Base-by-base conservation (phyloP, 2,113 vertebrate species). In the Varanus komodoensis region DNA sequence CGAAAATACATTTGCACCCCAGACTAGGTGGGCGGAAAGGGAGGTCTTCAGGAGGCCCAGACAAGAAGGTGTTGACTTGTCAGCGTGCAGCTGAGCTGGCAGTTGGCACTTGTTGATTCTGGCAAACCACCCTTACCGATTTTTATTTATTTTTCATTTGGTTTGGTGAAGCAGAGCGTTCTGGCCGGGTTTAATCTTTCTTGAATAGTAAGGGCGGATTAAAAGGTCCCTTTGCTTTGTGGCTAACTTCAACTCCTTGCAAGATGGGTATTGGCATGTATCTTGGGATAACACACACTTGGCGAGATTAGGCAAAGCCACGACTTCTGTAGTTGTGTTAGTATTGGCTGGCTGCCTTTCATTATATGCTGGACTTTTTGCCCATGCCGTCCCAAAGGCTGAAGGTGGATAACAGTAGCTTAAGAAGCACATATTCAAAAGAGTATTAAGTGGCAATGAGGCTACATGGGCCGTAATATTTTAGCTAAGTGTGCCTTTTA, bases 31-130 rank as follows among this genome's bases (percentile, higher is more conserved):
- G 91, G 92, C 92, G 87, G 89, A 87, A 94, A 84, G 48, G 82
- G 88, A 91, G 93, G 68, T 78, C 90, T 92, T 74, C 78, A 87
- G 89, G 84, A 94, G 89, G 83, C 82, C 94, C 84, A 0, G 0
- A 68, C 88, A 92, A 80, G 0, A 2, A 93, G 92, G 82, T 82
- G 4, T 84, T 92, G 95, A 95, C 93, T 94, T 95, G 93, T 92
- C 95, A 93, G 84, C 17, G 74, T 93, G 88, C 73, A 83, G 89
- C 0, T 8, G 81, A 90, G 88, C 1, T 0, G 69, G 89, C 44
- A 78, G 91, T 86, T 89, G n/a, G 4, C 11, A 54, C 75, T 15
- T 95, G 96, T 97, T 97, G 96, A 96, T 96, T 92, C 94, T 96
- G 92, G 94, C 94, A 91, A 94, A 88, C 64, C 89, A 92, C 87